Percentiles rank a stretch among this genome's conserved stretches.
Evolutionary conservation across 2,113 vertebrate species (phyloP).

Genomic region (Ceratotherium simum): DNA sequence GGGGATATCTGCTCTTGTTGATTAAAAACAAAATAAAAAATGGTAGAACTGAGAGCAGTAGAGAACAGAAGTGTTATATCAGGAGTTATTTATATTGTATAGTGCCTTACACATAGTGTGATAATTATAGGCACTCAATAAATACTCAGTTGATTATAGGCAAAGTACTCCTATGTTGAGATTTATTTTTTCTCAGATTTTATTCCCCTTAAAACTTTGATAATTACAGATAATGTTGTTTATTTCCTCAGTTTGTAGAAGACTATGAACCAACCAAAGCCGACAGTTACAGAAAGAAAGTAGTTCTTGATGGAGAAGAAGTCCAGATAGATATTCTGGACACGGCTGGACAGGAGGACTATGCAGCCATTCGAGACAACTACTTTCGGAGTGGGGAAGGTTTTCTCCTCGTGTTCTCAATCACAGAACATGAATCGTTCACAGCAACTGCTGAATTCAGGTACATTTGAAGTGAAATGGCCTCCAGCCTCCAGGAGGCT

Average conservation of each 20-base stretch:
- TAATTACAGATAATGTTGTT: background rate
- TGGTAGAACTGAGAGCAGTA: background rate
- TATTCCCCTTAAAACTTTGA: background rate
- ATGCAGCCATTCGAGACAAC: slow-evolving; percentile 98
- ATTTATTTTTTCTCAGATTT: background rate
- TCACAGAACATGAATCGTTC: slow-evolving; percentile 97
- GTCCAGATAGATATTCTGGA: slow-evolving; percentile 98
- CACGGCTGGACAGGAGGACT: slow-evolving; percentile 96
- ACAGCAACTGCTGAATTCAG: slow-evolving; percentile 95
- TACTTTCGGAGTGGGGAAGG: slow-evolving; percentile 99
- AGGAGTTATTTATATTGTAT: background rate
- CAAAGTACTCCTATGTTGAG: background rate
- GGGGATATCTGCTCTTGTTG: background rate
- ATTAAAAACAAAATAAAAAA: slow-evolving; percentile 56
- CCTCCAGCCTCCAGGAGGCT: too few species aligned
- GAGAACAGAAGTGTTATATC: background rate
- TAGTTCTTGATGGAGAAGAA: slow-evolving; percentile 98
- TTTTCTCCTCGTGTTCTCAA: slow-evolving; percentile 97
- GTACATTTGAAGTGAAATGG: slow-evolving; percentile 75
- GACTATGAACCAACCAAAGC: slow-evolving; percentile 99
- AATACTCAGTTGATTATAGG: background rate
- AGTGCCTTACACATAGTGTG: background rate
- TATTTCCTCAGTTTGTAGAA: slow-evolving; percentile 94
- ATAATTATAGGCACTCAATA: background rate
- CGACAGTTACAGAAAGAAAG: slow-evolving; percentile 99